Conservation (phyloP, 2,113 vertebrate species). For the Tamias sibiricus region DNA sequence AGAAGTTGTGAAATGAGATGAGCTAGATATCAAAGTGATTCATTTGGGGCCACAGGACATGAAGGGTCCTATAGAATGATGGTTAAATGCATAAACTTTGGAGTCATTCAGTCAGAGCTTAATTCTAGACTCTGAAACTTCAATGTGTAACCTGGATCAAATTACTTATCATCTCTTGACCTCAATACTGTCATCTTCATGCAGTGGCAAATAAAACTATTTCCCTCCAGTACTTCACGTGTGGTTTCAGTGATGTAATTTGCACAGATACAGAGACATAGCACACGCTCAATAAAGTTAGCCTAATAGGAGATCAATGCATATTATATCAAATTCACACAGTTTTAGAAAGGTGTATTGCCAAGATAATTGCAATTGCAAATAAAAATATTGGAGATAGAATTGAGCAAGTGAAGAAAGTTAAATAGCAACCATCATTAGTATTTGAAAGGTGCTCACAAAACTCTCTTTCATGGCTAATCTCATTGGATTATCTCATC, state of each 20-base stretch:
- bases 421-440: neutral
- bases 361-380: constrained; percentile 4
- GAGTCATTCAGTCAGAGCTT: neutral
- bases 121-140: neutral
- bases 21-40: neutral
- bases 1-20: neutral
- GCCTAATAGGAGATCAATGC: constrained; percentile 36
- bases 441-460: neutral
- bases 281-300: constrained; percentile 49
- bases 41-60: neutral
- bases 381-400: constrained; percentile 8
- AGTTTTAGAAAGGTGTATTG: constrained; percentile 54
- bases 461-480: neutral
- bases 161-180: neutral
- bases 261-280: neutral
- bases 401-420: neutral
- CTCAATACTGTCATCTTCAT: neutral
- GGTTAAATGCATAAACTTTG: neutral
- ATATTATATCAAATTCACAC: constrained; percentile 44
- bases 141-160: neutral
- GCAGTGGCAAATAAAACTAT: neutral
- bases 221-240: neutral
- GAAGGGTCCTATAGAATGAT: neutral
- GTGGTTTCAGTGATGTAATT: constrained; percentile 6
- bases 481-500: neutral